Conservation (phyloP, 2,113 vertebrate species). For the Nannospalax galili region DNA sequence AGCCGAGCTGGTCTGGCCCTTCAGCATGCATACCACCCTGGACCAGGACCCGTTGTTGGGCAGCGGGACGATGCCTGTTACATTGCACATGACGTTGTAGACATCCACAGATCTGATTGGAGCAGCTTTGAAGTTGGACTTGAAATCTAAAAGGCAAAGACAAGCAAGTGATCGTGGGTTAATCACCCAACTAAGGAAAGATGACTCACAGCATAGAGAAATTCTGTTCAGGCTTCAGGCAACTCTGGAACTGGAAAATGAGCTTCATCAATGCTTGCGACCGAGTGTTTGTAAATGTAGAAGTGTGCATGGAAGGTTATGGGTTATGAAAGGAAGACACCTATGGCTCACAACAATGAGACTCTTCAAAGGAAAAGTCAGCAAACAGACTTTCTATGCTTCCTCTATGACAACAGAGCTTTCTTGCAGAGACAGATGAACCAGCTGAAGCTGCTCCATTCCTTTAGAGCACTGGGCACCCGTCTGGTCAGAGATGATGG, state of each 20-base stretch:
- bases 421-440: not conserved
- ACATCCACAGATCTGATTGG: slow-evolving; percentile 93
- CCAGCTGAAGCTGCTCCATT: not conserved
- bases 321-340: not conserved
- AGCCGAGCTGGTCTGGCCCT: slow-evolving; percentile 49
- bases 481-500: not conserved
- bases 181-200: not conserved
- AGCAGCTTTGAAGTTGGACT: slow-evolving; percentile 88
- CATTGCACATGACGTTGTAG: slow-evolving; percentile 95
- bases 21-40: slow-evolving; percentile 91
- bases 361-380: not conserved
- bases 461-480: not conserved
- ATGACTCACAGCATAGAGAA: not conserved
- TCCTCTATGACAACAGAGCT: not conserved
- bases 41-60: slow-evolving; percentile 98
- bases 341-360: not conserved
- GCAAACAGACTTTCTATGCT: not conserved
- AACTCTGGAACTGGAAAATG: not conserved
- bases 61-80: slow-evolving; percentile 88
- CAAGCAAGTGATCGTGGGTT: not conserved
- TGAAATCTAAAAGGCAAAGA: slow-evolving; percentile 90
- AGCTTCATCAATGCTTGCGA: fast-evolving
- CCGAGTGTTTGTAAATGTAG: not conserved
- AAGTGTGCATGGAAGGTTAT: not conserved
- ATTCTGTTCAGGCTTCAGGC: fast-evolving